Percentiles rank a stretch among this genome's conserved stretches.
These are phyloP conservation scores for Hesperophylax magnus DNA, from an alignment of 1,140 invertebrate genomes.

Conservation along the genomic window DNA sequence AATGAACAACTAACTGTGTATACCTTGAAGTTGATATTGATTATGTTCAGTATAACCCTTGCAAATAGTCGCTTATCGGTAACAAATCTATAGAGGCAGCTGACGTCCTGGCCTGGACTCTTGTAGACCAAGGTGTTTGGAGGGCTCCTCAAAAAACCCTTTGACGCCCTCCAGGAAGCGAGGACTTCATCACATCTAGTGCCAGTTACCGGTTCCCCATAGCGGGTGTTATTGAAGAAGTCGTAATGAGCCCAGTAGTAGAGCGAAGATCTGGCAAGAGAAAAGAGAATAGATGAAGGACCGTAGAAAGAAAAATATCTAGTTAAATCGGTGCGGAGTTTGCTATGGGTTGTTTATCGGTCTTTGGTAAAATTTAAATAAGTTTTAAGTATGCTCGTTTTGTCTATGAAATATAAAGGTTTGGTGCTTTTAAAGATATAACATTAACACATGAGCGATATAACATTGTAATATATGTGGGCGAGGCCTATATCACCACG, in stretches of 20 bases:
- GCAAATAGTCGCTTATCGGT: conserved; percentile 86
- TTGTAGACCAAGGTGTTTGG: conserved; percentile 90
- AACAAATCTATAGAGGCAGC: conserved; percentile 86
- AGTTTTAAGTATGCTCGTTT: too few relatives aligned
- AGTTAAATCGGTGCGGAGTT: background rate
- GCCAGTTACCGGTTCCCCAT: conserved; percentile 82
- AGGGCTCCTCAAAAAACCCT: conserved; percentile 82
- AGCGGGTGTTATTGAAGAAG: conserved; percentile 91
- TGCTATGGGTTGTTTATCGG: too few relatives aligned
- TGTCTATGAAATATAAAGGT: too few relatives aligned
- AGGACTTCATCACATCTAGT: conserved; percentile 90
- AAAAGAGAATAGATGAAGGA: too few relatives aligned
- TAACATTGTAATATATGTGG: too few relatives aligned
- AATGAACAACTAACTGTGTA: background rate
- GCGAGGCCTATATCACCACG: too few relatives aligned
- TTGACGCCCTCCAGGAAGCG: conserved; percentile 81
- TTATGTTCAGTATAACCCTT: conserved; percentile 82
- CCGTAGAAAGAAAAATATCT: background rate
- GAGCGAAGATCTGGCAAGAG: conserved; percentile 75
- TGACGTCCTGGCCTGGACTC: conserved; percentile 76
- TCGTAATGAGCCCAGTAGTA: conserved; percentile 95
- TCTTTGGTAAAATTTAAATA: too few relatives aligned
- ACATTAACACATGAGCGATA: too few relatives aligned
- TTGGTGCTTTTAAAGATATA: too few relatives aligned
- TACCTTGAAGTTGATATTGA: conserved; percentile 79